Evolutionary conservation across 2,888 invertebrate genomes (phyloP).

Genomic region (Chymomyza fuscimana): DNA sequence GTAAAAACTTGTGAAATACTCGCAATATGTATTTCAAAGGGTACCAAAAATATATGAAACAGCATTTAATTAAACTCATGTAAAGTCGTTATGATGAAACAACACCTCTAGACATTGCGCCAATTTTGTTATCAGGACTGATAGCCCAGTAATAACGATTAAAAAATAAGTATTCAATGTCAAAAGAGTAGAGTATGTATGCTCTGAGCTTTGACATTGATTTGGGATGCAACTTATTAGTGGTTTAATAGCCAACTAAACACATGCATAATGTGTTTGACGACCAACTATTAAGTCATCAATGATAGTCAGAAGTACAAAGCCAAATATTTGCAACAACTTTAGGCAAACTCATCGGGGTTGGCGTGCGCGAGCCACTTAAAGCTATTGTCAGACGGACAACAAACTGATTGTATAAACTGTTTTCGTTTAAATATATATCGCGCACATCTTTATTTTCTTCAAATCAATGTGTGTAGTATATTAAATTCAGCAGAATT

Average conservation of each 20-base stretch:
- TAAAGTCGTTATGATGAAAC: not conserved
- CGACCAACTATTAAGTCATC: constrained; percentile 2
- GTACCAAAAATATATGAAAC: not conserved
- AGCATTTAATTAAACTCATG: not conserved
- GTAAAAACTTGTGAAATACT: too few relatives aligned
- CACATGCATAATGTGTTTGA: constrained; percentile 3
- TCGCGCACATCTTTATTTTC: not conserved
- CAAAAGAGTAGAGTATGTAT: constrained; percentile 15
- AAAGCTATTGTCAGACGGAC: not conserved
- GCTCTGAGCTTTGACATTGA: constrained; percentile 47
- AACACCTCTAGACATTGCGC: not conserved
- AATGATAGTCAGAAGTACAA: constrained; percentile 2
- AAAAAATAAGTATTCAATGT: not conserved
- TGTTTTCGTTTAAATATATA: too few relatives aligned
- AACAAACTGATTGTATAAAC: not conserved
- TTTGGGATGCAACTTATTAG: constrained; percentile 43
- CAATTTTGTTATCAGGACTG: not conserved
- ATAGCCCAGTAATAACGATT: not conserved
- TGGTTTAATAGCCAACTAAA: not conserved
- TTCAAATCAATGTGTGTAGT: too few relatives aligned
- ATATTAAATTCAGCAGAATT: too few relatives aligned
- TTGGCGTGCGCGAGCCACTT: constrained; percentile 21
- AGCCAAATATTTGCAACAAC: constrained; percentile 36
- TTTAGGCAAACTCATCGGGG: constrained; percentile 1
- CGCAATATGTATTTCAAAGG: too few relatives aligned